Evolutionary conservation across 2,113 vertebrate genomes (phyloP).

Genomic region (Chlorodrepanis virens): DNA sequence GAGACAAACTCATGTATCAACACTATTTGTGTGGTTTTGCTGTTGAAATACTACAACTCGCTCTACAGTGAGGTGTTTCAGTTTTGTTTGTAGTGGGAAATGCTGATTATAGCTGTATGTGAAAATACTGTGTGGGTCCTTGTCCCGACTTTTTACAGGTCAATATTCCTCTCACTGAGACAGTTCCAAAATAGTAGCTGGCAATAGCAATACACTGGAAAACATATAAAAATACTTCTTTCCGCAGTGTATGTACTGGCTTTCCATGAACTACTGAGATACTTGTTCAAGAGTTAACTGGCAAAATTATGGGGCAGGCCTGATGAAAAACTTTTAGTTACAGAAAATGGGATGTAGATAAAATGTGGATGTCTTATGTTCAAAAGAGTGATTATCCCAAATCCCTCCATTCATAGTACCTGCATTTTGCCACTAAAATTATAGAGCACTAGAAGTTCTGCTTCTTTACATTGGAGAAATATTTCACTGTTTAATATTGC

Average conservation of each 20-base stretch:
- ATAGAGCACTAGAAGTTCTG: not conserved
- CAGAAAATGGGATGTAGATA: not conserved
- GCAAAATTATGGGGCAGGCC: not conserved
- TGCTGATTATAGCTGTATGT: not conserved
- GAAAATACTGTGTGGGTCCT: not conserved
- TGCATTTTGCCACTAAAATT: not conserved
- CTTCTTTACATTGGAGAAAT: not conserved
- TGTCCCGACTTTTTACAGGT: not conserved
- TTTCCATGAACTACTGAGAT: not conserved
- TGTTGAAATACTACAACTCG: not conserved
- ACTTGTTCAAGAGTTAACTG: not conserved
- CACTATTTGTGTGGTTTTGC: not conserved
- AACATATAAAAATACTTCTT: not conserved
- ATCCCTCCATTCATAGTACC: not conserved
- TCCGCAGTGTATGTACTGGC: not conserved
- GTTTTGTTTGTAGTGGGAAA: not conserved
- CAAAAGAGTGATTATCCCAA: not conserved
- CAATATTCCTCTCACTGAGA: not conserved
- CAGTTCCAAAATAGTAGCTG: not conserved
- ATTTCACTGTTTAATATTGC: not conserved
- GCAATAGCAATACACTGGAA: not conserved
- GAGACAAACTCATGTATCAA: not conserved
- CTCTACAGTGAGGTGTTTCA: not conserved
- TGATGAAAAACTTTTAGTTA: not conserved
- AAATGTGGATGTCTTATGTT: not conserved